Conservation (phyloP, 2,113 vertebrate genomes). For the Pseudorasbora parva region DNA sequence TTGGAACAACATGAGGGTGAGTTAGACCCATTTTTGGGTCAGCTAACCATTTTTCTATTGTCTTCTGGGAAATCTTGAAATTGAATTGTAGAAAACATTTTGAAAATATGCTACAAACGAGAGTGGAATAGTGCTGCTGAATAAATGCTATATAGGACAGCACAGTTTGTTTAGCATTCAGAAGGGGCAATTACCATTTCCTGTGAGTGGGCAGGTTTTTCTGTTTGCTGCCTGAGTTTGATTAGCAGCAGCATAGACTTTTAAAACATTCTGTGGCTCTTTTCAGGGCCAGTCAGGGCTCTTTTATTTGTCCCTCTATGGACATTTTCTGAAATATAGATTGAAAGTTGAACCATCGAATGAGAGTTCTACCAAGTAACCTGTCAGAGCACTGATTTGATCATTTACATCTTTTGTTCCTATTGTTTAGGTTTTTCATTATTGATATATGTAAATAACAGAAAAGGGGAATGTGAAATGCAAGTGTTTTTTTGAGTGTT, state of each 20-base stretch:
- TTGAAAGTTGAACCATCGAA: background rate
- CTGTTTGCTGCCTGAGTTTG: background rate
- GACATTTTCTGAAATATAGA: background rate
- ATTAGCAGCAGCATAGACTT: constrained; percentile 6
- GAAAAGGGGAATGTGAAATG: background rate
- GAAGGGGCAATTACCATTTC: background rate
- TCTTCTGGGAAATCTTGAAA: background rate
- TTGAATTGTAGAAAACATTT: background rate
- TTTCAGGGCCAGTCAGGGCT: no score
- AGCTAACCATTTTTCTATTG: background rate
- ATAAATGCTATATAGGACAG: background rate
- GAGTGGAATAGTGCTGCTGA: constrained; percentile 1
- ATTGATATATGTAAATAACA: background rate
- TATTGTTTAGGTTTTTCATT: background rate
- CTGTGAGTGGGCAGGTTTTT: constrained; percentile 1
- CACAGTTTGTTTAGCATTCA: constrained; percentile 19
- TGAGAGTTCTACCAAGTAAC: background rate
- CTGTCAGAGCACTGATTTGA: background rate
- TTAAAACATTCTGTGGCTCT: background rate
- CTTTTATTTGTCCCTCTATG: background rate
- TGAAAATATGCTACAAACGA: background rate
- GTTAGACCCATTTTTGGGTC: no score
- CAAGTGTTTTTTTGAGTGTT: background rate
- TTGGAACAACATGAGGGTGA: no score
- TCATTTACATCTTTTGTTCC: background rate